Conservation (phyloP, 37 sponge, comb jelly and placozoan genomes). For the Cliona cf. orientalis region DNA sequence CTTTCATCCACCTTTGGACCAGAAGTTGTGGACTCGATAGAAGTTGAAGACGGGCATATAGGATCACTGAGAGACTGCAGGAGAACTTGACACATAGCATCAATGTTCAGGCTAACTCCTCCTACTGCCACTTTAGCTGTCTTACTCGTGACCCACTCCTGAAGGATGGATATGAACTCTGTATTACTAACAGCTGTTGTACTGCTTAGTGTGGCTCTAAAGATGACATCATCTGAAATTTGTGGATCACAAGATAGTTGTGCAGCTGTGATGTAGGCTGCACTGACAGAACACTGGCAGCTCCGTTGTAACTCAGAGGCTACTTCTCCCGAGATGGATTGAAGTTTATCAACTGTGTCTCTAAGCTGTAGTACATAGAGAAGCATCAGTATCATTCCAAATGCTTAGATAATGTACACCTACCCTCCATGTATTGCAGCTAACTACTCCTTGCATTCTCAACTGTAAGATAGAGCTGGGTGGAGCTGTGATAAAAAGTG, state of each 20-base stretch:
- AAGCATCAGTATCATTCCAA: background rate
- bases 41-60: background rate
- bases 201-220: constrained; percentile 2
- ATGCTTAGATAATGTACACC: background rate
- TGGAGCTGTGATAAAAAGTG: constrained; percentile 3
- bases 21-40: no score
- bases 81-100: background rate
- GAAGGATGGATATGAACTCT: background rate
- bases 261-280: constrained; percentile 21
- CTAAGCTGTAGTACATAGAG: background rate
- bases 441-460: background rate
- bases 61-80: constrained; percentile 2
- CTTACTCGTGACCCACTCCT: constrained; percentile 3
- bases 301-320: background rate
- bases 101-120: background rate
- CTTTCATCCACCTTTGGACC: no score
- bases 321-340: background rate
- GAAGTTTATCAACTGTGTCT: background rate
- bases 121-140: background rate
- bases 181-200: background rate
- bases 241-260: constrained; percentile 2
- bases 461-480: constrained; percentile 1
- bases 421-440: constrained; percentile 23
- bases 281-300: constrained; percentile 8
- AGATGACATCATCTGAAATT: background rate